Evolutionary conservation across 2,113 vertebrate genomes (phyloP).

Genomic region (Poicephalus meyeri): DNA sequence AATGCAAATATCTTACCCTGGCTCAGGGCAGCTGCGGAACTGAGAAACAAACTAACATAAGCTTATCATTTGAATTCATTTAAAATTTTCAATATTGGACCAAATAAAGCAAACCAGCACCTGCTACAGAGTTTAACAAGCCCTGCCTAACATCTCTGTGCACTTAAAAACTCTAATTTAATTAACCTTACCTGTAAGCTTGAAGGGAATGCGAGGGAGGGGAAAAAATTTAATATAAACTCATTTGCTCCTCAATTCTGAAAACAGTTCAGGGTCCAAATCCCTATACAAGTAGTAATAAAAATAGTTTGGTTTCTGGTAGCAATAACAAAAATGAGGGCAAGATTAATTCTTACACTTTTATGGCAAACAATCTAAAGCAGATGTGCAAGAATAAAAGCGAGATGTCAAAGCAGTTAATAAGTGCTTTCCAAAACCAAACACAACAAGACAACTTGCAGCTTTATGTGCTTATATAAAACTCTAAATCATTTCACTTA

Average conservation of each 20-base stretch:
- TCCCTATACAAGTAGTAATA: constrained; percentile 27
- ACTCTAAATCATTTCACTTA: not conserved
- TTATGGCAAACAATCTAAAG: constrained; percentile 63
- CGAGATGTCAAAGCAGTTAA: constrained; percentile 49
- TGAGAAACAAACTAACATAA: constrained; percentile 7
- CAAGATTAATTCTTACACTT: constrained; percentile 63
- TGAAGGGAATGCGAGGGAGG: rapidly evolving
- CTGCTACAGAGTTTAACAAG: not conserved
- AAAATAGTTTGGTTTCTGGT: constrained; percentile 66
- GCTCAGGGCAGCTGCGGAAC: constrained; percentile 18
- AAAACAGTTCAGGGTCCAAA: constrained; percentile 14
- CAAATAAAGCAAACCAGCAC: constrained; percentile 15
- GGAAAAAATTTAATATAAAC: not conserved
- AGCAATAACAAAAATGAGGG: constrained; percentile 52
- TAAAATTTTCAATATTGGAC: not conserved
- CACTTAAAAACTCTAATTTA: not conserved
- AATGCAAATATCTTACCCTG: constrained; percentile 37
- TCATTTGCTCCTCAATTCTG: constrained; percentile 49
- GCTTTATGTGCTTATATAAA: constrained; percentile 34
- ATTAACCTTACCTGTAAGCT: constrained; percentile 7
- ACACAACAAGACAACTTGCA: constrained; percentile 45
- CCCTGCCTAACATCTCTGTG: not conserved
- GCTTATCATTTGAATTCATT: constrained; percentile 6
- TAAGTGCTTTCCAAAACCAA: constrained; percentile 50
- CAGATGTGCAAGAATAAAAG: constrained; percentile 54